Base-by-base conservation (phyloP, 2,888 invertebrate genomes). In the Melangyna quadrimaculata region DNA sequence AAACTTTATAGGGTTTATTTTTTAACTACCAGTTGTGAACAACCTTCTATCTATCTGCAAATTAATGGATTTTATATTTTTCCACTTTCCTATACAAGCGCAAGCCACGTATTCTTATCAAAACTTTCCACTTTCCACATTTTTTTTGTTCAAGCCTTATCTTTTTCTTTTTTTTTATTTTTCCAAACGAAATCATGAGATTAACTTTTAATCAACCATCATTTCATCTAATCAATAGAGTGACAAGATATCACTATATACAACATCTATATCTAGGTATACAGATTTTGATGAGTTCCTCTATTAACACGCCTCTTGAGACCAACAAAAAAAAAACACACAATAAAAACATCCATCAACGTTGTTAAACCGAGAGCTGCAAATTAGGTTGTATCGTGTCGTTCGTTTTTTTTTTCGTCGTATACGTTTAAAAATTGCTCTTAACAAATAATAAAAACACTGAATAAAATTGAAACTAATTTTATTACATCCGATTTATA, bases 401-500 rank as follows among this genome's bases (percentile, higher is more conserved):
- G 35, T 19, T 37, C 9, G 10, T 65, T 71, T 57, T 61, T 48
- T 9, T 63, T n/a, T n/a, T n/a, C n/a, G n/a, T n/a, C n/a, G n/a
- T n/a, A 27, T 19, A 63, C 43, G 17, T 48, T 57, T 70, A 29
- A 55, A 65, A 72, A 61, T 57, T 43, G 65, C 37, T 71, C 67
- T 53, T 67, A 59, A 51, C 78, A 78, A 72, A 72, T 67, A 78
- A 78, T 67, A 78, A 78, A 59, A 78, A 69, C 78, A 78, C 72
- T 82, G 67, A 72, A 78, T 63, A 71, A 61, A 84, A 80, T 79
- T 75, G 22, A 84, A 79, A 75, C 51, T 79, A 79, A 84, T 79
- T 84, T 71, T 84, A 75, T 84, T 84, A 84, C 75, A 79, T 71
- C 74, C 83, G 79, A 83, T 83, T 78, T 51, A 51, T 55, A 32